These are phyloP conservation scores for Thalassoma bifasciatum DNA, from an alignment of 2,113 vertebrate genomes.

Conservation along the genomic window DNA sequence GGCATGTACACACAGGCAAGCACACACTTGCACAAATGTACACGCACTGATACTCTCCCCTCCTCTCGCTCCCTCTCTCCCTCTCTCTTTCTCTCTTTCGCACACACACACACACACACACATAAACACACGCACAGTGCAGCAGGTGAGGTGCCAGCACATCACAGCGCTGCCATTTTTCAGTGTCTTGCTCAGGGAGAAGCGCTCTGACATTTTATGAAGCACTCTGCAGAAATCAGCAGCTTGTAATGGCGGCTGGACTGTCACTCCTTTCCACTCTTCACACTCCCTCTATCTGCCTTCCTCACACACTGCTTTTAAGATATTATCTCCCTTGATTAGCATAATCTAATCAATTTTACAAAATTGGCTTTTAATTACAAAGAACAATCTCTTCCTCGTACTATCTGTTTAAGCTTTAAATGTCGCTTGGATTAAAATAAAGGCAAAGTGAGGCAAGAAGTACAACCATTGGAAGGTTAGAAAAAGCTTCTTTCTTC, in stretches of 20 bases:
- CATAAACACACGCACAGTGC: conserved; percentile 68
- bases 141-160: conserved; percentile 86
- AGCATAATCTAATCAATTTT: conserved; percentile 85
- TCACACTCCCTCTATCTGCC: conserved; percentile 66
- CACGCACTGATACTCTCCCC: conserved; percentile 29
- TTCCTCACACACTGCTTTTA: conserved; percentile 67
- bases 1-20: conserved; percentile 18
- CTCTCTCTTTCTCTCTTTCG: not conserved
- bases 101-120: conserved; percentile 39
- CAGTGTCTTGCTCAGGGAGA: conserved; percentile 86
- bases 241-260: conserved; percentile 86
- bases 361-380: conserved; percentile 84
- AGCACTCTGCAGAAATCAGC: conserved; percentile 83
- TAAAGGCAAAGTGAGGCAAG: conserved; percentile 39
- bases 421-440: conserved; percentile 30
- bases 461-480: conserved; percentile 46
- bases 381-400: conserved; percentile 69
- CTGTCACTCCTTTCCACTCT: conserved; percentile 78
- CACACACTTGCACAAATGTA: conserved; percentile 54
- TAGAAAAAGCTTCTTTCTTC: conserved; percentile 29
- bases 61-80: conserved; percentile 10
- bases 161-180: conserved; percentile 84
- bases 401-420: conserved; percentile 54
- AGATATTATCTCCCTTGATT: conserved; percentile 80
- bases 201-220: conserved; percentile 87